Conservation (phyloP, 2,888 invertebrate genomes). For the Hirtodrosophila histrioides region DNA sequence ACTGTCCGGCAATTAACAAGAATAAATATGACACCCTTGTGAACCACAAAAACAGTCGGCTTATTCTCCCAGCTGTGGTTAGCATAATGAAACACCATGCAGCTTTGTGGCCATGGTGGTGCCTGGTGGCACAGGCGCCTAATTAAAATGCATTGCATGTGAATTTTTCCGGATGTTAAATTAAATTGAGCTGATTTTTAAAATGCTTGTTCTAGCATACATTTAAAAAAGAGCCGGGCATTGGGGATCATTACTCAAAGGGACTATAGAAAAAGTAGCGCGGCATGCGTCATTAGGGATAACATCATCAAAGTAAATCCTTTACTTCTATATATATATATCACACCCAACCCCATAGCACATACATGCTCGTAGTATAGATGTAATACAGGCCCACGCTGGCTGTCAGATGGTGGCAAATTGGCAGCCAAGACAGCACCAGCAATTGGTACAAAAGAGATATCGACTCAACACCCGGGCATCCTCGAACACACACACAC, state of each 20-base stretch:
- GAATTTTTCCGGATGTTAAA: constrained; percentile 31
- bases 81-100: constrained; percentile 33
- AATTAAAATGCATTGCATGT: constrained; percentile 66
- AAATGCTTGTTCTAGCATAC: constrained; percentile 10
- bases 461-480: constrained; percentile 51
- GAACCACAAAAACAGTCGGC: constrained; percentile 6
- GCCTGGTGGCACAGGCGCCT: constrained; percentile 31
- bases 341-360: constrained; percentile 41
- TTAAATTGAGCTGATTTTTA: constrained; percentile 51
- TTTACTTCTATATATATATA: constrained; percentile 66
- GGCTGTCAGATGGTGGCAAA: constrained; percentile 57
- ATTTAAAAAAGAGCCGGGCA: no score
- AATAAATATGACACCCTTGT: constrained; percentile 51
- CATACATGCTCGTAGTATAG: constrained; percentile 10
- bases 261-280: constrained; percentile 21
- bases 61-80: constrained; percentile 14
- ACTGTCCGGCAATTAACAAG: constrained; percentile 49
- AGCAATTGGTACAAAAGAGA: constrained; percentile 71
- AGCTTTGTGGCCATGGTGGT: constrained; percentile 15
- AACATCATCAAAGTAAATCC: constrained; percentile 80
- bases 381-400: constrained; percentile 40
- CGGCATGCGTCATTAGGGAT: constrained; percentile 74
- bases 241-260: constrained; percentile 9
- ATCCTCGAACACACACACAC: constrained; percentile 15
- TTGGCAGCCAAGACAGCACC: constrained; percentile 38